Evolutionary conservation across 2,797 vertebrate genomes (phyloP).

Genomic region (Pempheris klunzingeri): DNA sequence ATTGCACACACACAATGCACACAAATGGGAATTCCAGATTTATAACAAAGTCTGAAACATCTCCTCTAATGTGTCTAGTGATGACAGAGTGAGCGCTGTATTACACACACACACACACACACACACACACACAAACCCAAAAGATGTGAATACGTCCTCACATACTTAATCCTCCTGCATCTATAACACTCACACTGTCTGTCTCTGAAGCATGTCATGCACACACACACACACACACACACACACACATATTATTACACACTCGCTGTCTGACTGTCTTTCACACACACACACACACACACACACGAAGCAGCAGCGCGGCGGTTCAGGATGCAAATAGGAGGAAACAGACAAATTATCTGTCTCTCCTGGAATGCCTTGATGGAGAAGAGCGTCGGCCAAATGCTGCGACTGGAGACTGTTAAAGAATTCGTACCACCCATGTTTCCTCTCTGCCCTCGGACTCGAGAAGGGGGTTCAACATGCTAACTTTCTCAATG

Average conservation of each 20-base stretch:
- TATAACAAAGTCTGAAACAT: constrained; percentile 62
- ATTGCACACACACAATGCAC: constrained; percentile 9
- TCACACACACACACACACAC: constrained; percentile 10
- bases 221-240: neutral
- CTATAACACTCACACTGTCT: constrained; percentile 18
- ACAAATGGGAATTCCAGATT: constrained; percentile 71
- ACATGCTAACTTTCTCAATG: constrained; percentile 56
- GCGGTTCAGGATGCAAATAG: constrained; percentile 68
- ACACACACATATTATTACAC: constrained; percentile 4
- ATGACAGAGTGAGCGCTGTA: constrained; percentile 42
- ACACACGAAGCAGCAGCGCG: constrained; percentile 8
- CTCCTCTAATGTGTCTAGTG: constrained; percentile 64
- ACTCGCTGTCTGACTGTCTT: neutral
- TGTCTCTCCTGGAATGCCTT: constrained; percentile 77
- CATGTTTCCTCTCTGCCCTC: constrained; percentile 49
- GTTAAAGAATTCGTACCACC: constrained; percentile 61
- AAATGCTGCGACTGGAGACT: constrained; percentile 70
- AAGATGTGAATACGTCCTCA: neutral
- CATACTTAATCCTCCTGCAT: neutral
- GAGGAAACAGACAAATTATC: constrained; percentile 80
- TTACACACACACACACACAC: constrained; percentile 2
- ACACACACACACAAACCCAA: neutral
- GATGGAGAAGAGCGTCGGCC: constrained; percentile 67
- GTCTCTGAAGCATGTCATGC: neutral
- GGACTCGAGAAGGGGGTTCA: constrained; percentile 35